These are phyloP conservation scores for Procambarus clarkii DNA, from an alignment of 1,140 invertebrate genomes.

Conservation along the genomic window DNA sequence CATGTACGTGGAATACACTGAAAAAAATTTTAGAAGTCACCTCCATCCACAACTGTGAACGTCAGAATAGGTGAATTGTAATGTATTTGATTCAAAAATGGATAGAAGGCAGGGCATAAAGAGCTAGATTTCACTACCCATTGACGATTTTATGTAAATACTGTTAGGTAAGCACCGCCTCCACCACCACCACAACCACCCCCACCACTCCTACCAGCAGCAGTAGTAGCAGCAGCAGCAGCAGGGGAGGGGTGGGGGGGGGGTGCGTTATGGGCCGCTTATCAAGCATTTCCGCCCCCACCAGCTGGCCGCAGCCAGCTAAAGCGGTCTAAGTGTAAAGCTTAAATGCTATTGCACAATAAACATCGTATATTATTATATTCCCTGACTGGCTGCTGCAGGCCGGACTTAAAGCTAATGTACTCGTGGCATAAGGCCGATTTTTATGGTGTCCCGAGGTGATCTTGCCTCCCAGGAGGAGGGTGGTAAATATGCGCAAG, in stretches of 20 bases:
- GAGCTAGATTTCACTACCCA: too few relatives aligned
- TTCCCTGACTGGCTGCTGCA: slow-evolving; percentile 2
- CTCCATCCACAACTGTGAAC: too few relatives aligned
- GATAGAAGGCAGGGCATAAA: too few relatives aligned
- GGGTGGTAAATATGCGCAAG: neutral
- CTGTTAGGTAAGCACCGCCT: too few relatives aligned
- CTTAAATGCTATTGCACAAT: slow-evolving; percentile 20
- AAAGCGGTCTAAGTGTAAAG: neutral
- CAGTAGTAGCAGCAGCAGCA: neutral
- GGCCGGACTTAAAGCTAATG: slow-evolving; percentile 2
- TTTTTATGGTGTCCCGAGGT: neutral
- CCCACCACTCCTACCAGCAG: too few relatives aligned
- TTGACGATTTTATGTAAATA: too few relatives aligned
- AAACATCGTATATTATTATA: slow-evolving; percentile 19
- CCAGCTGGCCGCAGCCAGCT: neutral
- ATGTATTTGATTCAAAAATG: too few relatives aligned
- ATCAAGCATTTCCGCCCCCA: neutral
- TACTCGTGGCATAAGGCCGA: slow-evolving; percentile 15
- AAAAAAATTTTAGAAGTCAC: too few relatives aligned
- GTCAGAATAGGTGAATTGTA: too few relatives aligned
- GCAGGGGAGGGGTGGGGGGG: too few relatives aligned
- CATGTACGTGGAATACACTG: too few relatives aligned
- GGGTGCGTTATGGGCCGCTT: neutral
- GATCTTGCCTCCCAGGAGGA: neutral
- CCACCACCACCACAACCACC: too few relatives aligned